phyloP scores from a whole-genome alignment of 2,888 invertebrate genomes.

The Lissonota sp. region DNA sequence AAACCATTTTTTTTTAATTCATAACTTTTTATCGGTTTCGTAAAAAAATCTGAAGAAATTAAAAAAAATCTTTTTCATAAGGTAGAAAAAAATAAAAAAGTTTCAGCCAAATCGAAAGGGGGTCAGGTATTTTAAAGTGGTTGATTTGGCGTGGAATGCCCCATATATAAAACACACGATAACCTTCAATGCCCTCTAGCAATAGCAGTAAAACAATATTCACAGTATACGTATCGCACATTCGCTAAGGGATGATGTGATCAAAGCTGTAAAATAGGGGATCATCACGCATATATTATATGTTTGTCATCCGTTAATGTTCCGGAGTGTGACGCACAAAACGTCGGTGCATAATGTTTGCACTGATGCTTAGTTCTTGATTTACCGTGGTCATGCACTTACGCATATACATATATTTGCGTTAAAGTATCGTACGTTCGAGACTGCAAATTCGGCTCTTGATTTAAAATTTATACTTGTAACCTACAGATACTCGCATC shows the following conservation, averaged over 20 bases:
- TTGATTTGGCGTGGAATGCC: no score
- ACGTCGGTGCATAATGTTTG: slow-evolving; percentile 44
- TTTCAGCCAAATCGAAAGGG: no score
- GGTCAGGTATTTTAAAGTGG: no score
- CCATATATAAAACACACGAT: no score
- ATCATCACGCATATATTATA: slow-evolving; percentile 38
- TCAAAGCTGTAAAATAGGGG: slow-evolving; percentile 58
- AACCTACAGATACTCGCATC: no score
- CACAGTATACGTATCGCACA: slow-evolving; percentile 16
- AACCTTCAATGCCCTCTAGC: slow-evolving; percentile 27
- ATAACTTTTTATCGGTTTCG: no score
- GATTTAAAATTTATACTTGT: no score
- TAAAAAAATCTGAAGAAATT: no score
- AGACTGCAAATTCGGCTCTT: slow-evolving; percentile 25
- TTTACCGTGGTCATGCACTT: slow-evolving; percentile 13
- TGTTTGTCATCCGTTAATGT: slow-evolving; percentile 29
- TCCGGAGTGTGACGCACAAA: slow-evolving; percentile 3
- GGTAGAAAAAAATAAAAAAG: no score
- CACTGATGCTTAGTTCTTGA: slow-evolving; percentile 31
- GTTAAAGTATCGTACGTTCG: slow-evolving; percentile 25
- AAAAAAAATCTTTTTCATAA: no score
- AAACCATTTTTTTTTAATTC: no score
- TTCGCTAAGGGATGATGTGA: slow-evolving; percentile 47
- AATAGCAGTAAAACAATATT: slow-evolving; percentile 25
- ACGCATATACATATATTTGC: background rate